Conservation (phyloP, 64 coral and sea anemone species). For the Cladopsammia gracilis region DNA sequence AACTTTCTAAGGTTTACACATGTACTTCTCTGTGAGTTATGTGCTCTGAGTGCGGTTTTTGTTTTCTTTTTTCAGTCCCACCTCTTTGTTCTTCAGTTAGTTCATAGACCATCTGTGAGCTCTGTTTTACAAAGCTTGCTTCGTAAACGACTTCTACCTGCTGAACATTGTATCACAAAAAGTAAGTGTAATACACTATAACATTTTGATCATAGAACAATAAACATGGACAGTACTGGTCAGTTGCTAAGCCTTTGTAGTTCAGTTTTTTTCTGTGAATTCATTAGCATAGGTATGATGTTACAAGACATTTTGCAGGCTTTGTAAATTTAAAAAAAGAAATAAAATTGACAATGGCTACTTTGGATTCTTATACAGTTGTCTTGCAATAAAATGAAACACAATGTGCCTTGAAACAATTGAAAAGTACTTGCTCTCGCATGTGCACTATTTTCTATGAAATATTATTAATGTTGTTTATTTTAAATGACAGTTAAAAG, state of each 20-base stretch:
- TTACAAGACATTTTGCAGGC: too few relatives aligned
- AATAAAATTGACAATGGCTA: background rate
- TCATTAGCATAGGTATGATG: too few relatives aligned
- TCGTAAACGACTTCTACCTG: conserved; percentile 93
- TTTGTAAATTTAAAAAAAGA: too few relatives aligned
- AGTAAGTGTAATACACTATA: conserved; percentile 43
- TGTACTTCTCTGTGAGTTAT: too few relatives aligned
- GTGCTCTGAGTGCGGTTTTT: too few relatives aligned
- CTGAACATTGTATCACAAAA: conserved; percentile 96
- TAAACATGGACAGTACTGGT: background rate
- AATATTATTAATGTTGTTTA: background rate
- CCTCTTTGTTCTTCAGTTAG: conserved; percentile 96
- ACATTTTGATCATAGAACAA: too few relatives aligned
- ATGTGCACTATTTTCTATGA: background rate
- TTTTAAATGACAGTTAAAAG: conserved; percentile 78
- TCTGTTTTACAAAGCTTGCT: conserved; percentile 96
- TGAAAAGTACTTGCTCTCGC: too few relatives aligned
- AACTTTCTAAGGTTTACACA: too few relatives aligned
- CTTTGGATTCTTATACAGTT: too few relatives aligned
- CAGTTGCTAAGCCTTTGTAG: too few relatives aligned
- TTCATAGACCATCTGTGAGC: conserved; percentile 96
- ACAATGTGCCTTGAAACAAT: too few relatives aligned
- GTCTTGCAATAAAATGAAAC: too few relatives aligned
- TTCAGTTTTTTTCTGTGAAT: background rate
- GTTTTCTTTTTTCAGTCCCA: conserved; percentile 82